Percentiles rank a stretch among this genome's conserved stretches.
Conservation (phyloP, 1,140 invertebrate genomes). For the Frieseomelitta varia region DNA sequence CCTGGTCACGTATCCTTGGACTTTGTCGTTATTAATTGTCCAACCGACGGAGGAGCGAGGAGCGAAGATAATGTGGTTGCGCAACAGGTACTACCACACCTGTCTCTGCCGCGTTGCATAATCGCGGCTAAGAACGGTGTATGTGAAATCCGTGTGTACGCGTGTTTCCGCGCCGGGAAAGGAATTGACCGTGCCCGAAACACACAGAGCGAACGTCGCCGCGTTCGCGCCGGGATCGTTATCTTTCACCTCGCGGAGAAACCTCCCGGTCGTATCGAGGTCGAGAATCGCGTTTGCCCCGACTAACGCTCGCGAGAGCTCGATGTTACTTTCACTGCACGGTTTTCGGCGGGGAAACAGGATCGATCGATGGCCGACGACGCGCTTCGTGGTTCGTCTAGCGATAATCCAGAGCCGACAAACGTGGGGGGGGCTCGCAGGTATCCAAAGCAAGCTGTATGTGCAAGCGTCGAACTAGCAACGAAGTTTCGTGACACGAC, state of each 20-base stretch:
- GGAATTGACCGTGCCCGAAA: slow-evolving; percentile 50
- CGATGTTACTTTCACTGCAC: not conserved
- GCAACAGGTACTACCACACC: slow-evolving; percentile 78
- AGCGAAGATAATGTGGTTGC: slow-evolving; percentile 80
- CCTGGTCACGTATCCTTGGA: slow-evolving; percentile 77
- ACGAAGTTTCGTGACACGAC: too few relatives aligned
- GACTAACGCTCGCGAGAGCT: not conserved
- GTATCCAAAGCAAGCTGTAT: too few relatives aligned
- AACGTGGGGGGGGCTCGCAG: too few relatives aligned
- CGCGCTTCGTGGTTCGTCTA: too few relatives aligned
- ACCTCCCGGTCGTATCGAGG: not conserved
- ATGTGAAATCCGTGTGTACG: slow-evolving; percentile 64
- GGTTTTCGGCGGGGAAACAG: not conserved
- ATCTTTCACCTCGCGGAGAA: not conserved
- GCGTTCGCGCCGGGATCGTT: not conserved
- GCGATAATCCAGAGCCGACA: too few relatives aligned
- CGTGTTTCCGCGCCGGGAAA: slow-evolving; percentile 36
- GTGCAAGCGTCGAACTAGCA: too few relatives aligned
- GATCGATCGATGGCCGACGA: not conserved
- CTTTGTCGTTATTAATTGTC: slow-evolving; percentile 81
- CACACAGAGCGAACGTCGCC: not conserved
- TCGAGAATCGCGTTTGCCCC: not conserved
- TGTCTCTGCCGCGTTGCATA: slow-evolving; percentile 73
- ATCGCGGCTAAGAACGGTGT: slow-evolving; percentile 67
- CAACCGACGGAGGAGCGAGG: slow-evolving; percentile 80